Evolutionary conservation across 2,113 vertebrate species (phyloP).

Genomic region (Pavo muticus): DNA sequence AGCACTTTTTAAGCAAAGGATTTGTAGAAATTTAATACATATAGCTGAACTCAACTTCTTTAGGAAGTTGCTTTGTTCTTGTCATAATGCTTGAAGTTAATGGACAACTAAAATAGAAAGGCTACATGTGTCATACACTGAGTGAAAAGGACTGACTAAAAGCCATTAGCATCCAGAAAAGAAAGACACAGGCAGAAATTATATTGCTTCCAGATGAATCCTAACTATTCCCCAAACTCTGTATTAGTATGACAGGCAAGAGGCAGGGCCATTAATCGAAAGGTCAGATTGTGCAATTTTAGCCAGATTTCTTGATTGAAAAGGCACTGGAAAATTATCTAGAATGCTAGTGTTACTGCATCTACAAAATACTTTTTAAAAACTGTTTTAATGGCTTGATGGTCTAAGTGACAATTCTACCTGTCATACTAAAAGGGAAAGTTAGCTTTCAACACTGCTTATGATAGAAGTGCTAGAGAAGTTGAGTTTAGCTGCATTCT

Average conservation of each 20-base stretch:
- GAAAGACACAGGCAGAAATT: slow-evolving; percentile 90
- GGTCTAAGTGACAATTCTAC: slow-evolving; percentile 77
- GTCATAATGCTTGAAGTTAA: slow-evolving; percentile 87
- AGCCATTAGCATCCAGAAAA: slow-evolving; percentile 90
- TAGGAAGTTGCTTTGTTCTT: slow-evolving; percentile 81
- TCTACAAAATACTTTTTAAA: slow-evolving; percentile 74
- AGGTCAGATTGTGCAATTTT: slow-evolving; percentile 85
- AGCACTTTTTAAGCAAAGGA: slow-evolving; percentile 71
- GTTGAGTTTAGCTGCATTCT: slow-evolving; percentile 28
- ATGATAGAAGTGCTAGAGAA: slow-evolving; percentile 44
- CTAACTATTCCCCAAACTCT: slow-evolving; percentile 80
- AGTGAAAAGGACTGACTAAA: slow-evolving; percentile 90
- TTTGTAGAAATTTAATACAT: slow-evolving; percentile 79
- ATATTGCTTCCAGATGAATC: slow-evolving; percentile 84
- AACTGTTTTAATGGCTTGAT: slow-evolving; percentile 73
- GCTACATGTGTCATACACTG: slow-evolving; percentile 86
- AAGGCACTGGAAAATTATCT: slow-evolving; percentile 82
- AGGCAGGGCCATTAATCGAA: slow-evolving; percentile 84
- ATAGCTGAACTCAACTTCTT: slow-evolving; percentile 78
- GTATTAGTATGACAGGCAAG: slow-evolving; percentile 86
- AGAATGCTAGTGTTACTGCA: slow-evolving; percentile 75
- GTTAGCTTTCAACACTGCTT: slow-evolving; percentile 44
- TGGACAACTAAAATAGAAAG: slow-evolving; percentile 85
- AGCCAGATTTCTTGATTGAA: slow-evolving; percentile 81
- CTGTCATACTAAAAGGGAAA: slow-evolving; percentile 73